Base-by-base conservation (phyloP, 2,888 invertebrate genomes). In the Drosophila pegasa region DNA sequence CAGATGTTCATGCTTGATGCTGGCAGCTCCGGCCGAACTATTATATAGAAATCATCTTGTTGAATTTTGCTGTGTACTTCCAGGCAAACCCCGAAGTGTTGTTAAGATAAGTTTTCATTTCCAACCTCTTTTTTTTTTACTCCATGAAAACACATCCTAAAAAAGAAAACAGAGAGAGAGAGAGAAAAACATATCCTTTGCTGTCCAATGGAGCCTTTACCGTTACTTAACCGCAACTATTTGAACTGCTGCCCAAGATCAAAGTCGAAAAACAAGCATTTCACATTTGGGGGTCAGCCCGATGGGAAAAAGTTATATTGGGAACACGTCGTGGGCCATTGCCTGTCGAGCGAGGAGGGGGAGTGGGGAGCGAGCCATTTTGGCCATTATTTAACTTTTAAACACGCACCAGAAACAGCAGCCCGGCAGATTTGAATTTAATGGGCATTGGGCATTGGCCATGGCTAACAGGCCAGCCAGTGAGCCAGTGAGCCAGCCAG, bases 321-420 rank as follows among this genome's bases (percentile, higher is more conserved):
- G 76, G 50, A 50, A 87, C 88, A 88, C 83, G 88, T 89, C 83
- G 67, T 83, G 83, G 70, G 66, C 87, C 87, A 83, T 83, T 79
- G 86, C 71, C 74, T 64, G 78, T 60, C 62, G 16, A 1, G 14
- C 10, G 14, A 7, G 6, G 18, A 0, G 12, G 18, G 60, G 9
- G 29, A 14, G 27, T 20, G 0, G 3, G 18, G 29, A 20, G 18
- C 6, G 27, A 37, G 45, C n/a, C 45, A n/a, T 57, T 43, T 71
- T 68, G 75, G 73, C 73, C 80, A 88, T 88, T 88, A 83, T 86
- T 83, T 83, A 83, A 88, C 87, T 83, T 83, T 88, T 88, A 87
- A 87, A 80, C 87, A 88, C 87, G 87, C 85, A 75, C 75, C 75
- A 70, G 63, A 61, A 61, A 77, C 63, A 75, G 75, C 83, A 85